Conservation (phyloP, 2,113 vertebrate species). For the Psammodynastes pulverulentus region DNA sequence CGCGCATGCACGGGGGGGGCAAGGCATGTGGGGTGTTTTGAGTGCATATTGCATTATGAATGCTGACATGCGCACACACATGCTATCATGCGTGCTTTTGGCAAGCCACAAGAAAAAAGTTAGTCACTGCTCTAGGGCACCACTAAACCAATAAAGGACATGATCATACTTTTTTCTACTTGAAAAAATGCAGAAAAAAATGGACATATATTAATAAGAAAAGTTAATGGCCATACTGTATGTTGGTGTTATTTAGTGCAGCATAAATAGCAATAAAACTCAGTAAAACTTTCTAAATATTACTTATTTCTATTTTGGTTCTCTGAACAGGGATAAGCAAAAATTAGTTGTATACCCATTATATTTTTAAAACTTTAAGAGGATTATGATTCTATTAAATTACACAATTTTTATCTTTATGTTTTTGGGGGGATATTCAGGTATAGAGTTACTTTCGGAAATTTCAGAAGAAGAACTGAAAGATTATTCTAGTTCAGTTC, state of each 20-base stretch:
- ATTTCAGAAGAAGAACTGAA: slow-evolving; percentile 85
- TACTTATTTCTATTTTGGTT: neutral
- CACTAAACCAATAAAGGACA: neutral
- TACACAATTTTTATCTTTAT: neutral
- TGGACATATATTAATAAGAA: neutral
- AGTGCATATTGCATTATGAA: too few relatives aligned
- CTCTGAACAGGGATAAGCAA: neutral
- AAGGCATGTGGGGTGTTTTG: too few relatives aligned
- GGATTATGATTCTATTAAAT: neutral
- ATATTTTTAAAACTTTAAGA: neutral
- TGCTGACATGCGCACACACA: too few relatives aligned
- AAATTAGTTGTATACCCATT: neutral
- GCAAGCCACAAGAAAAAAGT: too few relatives aligned
- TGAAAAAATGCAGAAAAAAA: neutral
- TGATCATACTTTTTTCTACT: neutral
- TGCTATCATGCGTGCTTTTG: too few relatives aligned
- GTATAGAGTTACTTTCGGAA: slow-evolving; percentile 92
- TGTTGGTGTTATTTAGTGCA: neutral
- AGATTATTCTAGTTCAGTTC: slow-evolving; percentile 79
- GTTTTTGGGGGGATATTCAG: slow-evolving; percentile 59
- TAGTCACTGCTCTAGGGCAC: neutral
- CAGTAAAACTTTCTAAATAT: neutral
- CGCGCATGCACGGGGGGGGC: too few relatives aligned
- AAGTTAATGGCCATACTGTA: neutral
- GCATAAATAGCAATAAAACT: neutral